These are phyloP conservation scores for Pogoniulus pusillus DNA, from an alignment of 2,797 vertebrate genomes.

Conservation along the genomic window DNA sequence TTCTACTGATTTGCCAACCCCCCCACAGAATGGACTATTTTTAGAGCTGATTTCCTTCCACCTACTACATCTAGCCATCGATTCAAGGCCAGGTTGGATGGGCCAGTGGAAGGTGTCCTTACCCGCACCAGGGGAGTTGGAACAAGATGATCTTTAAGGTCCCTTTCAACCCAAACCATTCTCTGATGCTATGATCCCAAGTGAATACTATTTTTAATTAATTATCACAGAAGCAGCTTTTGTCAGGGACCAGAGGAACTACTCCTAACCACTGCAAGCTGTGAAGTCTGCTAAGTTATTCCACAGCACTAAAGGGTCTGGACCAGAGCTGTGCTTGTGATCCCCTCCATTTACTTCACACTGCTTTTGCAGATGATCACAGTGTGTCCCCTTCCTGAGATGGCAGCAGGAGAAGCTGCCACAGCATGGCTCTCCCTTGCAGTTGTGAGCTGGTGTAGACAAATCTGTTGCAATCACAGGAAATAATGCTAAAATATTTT, in stretches of 20 bases:
- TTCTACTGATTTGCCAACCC: neutral
- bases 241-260: neutral
- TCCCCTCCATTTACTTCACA: neutral
- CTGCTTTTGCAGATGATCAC: neutral
- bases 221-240: neutral
- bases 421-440: neutral
- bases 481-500: conserved; percentile 31
- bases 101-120: neutral
- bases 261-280: neutral
- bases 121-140: neutral
- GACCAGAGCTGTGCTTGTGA: accelerated
- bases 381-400: accelerated
- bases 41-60: neutral
- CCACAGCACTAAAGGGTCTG: neutral
- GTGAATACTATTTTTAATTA: neutral
- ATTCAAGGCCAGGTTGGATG: neutral
- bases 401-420: neutral
- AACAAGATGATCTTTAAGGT: neutral
- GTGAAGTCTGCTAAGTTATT: accelerated
- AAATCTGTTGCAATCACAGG: neutral
- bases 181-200: neutral
- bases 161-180: neutral
- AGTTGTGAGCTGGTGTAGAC: neutral
- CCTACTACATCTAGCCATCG: neutral
- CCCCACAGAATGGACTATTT: neutral